These are phyloP conservation scores for Cyprinodon diabolis DNA, from an alignment of 2,797 vertebrate species.

Conservation along the genomic window DNA sequence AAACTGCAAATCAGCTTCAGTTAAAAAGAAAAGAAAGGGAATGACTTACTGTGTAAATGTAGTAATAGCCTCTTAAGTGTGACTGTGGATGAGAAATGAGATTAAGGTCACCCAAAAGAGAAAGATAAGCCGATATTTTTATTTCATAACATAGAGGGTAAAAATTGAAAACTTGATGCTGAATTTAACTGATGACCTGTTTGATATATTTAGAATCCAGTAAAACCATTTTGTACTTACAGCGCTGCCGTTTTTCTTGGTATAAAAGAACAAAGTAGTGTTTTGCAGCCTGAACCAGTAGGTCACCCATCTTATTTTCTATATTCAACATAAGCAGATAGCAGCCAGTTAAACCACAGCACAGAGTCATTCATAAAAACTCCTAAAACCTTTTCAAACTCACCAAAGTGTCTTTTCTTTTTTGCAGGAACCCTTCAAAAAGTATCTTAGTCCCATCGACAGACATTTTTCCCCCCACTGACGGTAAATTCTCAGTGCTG, in stretches of 20 bases:
- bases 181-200: not conserved
- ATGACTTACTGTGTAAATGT: constrained; percentile 75
- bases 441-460: constrained; percentile 30
- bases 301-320: constrained; percentile 78
- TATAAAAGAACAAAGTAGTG: constrained; percentile 80
- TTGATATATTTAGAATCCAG: not conserved
- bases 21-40: not conserved
- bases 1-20: not conserved
- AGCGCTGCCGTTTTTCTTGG: constrained; percentile 65
- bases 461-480: constrained; percentile 60
- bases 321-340: not conserved
- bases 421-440: constrained; percentile 80
- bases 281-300: constrained; percentile 83
- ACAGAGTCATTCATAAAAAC: not conserved
- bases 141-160: too few relatives aligned
- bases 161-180: too few relatives aligned
- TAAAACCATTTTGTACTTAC: constrained; percentile 56
- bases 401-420: constrained; percentile 81
- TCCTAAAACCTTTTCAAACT: constrained; percentile 2
- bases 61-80: constrained; percentile 73
- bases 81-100: constrained; percentile 55
- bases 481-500: not conserved
- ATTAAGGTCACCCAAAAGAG: too few relatives aligned
- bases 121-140: too few relatives aligned
- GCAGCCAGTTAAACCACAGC: not conserved